A percentile compares a stretch with the other conserved stretches of the same genome.
These are phyloP conservation scores for Silurus meridionalis DNA, from an alignment of 2,113 vertebrate genomes.

Conservation along the genomic window DNA sequence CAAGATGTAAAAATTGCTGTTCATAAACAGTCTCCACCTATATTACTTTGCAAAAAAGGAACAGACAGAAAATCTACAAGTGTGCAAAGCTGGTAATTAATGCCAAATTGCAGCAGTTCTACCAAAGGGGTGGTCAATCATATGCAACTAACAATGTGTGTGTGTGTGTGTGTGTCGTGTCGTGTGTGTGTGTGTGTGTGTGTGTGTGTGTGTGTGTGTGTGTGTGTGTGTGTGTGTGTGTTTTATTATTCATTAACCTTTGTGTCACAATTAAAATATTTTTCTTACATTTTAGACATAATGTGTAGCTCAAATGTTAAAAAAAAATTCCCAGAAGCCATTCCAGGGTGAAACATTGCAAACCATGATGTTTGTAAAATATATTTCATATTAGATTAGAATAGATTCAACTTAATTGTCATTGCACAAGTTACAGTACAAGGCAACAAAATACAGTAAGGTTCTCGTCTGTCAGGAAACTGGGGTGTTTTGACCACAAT, in stretches of 20 bases:
- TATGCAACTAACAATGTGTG: not conserved
- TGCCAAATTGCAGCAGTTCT: not conserved
- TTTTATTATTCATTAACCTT: not conserved
- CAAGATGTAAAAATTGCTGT: not conserved
- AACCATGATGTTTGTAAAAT: not conserved
- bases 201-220: no score
- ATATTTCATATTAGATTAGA: not conserved
- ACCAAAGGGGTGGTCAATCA: not conserved
- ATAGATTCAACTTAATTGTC: no score
- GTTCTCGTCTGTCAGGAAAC: no score
- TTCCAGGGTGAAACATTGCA: not conserved
- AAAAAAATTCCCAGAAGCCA: not conserved
- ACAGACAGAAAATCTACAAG: not conserved
- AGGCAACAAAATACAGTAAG: no score
- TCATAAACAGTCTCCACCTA: not conserved
- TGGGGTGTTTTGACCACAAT: no score
- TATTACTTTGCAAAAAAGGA: not conserved
- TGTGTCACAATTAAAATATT: not conserved
- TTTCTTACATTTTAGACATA: not conserved
- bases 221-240: not conserved
- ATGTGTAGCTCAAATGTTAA: not conserved
- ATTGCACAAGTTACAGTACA: no score
- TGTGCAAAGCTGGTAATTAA: not conserved
- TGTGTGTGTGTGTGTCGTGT: no score
- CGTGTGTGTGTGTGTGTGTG: no score